Conservation (phyloP, 1,140 invertebrate genomes). For the Onthophagus taurus region DNA sequence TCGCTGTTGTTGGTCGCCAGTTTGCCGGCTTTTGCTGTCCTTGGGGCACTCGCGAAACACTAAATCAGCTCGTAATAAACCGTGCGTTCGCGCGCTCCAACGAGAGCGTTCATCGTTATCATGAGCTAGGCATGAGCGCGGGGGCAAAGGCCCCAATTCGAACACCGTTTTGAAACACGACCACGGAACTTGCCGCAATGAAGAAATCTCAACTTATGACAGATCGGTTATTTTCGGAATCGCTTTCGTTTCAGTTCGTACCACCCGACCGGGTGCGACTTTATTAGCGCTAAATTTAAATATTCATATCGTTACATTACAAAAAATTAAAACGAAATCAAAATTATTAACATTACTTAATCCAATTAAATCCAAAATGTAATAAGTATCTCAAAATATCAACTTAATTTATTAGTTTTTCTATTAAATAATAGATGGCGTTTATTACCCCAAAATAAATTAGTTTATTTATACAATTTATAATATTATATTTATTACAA, state of each 20-base stretch:
- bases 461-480: too few species aligned
- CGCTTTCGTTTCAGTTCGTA: constrained; percentile 26
- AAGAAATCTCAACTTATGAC: constrained; percentile 18
- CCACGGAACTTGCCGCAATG: constrained; percentile 35
- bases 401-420: too few species aligned
- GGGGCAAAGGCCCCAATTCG: too few species aligned
- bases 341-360: too few species aligned
- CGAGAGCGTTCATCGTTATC: constrained; percentile 39
- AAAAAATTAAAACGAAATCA: too few species aligned
- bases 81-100: constrained; percentile 26
- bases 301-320: background rate
- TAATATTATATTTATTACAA: too few species aligned
- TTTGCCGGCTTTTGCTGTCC: constrained; percentile 31
- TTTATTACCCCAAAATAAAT: too few species aligned
- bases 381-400: too few species aligned
- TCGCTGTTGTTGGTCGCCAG: constrained; percentile 37
- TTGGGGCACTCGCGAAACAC: constrained; percentile 29
- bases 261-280: constrained; percentile 26
- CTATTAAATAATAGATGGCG: too few species aligned
- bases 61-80: constrained; percentile 28
- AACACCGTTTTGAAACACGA: too few species aligned
- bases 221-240: too few species aligned
- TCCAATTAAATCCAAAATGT: too few species aligned
- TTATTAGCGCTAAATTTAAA: background rate
- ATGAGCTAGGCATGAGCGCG: constrained; percentile 38